Base-by-base conservation (phyloP, 1,140 invertebrate species). In the Spodoptera litura region DNA sequence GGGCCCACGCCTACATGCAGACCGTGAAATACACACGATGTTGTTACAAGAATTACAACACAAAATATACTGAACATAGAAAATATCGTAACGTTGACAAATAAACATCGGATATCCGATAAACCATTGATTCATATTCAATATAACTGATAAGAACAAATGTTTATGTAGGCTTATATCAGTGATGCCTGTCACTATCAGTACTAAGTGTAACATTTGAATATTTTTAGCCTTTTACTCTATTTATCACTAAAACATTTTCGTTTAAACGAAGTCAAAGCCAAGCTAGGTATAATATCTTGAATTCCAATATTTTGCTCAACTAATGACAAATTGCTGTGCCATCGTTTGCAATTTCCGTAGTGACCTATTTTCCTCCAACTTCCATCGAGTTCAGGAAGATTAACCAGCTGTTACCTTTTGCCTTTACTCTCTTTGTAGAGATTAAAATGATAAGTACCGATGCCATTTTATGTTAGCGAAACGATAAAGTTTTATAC, bases 1-100 rank as follows among this genome's bases (percentile, higher is more conserved):
- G 71, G 71, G 71, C 55, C 10, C 15, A 61, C 68, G 49, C 81
- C 81, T 66, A 83, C 78, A 56, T 9, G 12, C 35, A 72, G 56
- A 62, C 76, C 81, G 15, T 79, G 78, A 55, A 52, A 59, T 52
- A 64, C 15, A 38, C 35, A 51, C 44, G 13, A 64, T 13, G 58
- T 10, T 44, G 35, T 64, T 64, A 64, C 62, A 52, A 64, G 44
- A 31, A 64, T 79, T 73, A 71, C 62, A 66, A 77, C 74, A 77
- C 52, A 53, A 61, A 61, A 74, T 61, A 71, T 35, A 71, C 68
- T n/a, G 8, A 27, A 74, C 20, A 51, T 49, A 74, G 38, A 61
- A 61, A 74, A 66, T 66, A 66, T 76, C 31, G 52, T 49, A 68
- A 77, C 62, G 51, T 58, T 44, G 35, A 49, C 62, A 58, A 68